A percentile compares a stretch with the other conserved stretches of the same genome.
phyloP scores from a whole-genome alignment of 2,113 vertebrate species.

The Nicator chloris region DNA sequence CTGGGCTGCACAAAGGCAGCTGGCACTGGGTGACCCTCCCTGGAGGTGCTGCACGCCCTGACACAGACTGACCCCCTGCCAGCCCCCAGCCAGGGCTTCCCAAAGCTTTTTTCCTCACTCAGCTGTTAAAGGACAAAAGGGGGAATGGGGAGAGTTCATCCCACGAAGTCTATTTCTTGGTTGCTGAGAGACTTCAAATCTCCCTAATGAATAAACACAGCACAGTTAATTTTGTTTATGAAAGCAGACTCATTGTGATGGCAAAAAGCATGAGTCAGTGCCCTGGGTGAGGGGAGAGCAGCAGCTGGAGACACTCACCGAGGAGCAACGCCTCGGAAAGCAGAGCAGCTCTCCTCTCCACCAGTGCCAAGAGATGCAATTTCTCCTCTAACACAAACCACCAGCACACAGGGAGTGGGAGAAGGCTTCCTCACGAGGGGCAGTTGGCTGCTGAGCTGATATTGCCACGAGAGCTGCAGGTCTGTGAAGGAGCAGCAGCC shows the following conservation, averaged over 20 bases:
- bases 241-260: constrained; percentile 60
- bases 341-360: not conserved
- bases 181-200: constrained; percentile 56
- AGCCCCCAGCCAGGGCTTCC: not conserved
- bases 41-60: not conserved
- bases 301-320: constrained; percentile 56
- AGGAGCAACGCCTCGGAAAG: constrained; percentile 46
- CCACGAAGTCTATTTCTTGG: not conserved
- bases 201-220: constrained; percentile 36
- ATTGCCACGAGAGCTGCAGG: constrained; percentile 7
- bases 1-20: not conserved
- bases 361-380: constrained; percentile 24
- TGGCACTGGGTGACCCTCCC: fast-evolving
- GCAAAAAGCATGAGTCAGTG: constrained; percentile 69
- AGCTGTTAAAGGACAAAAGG: not conserved
- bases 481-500: constrained; percentile 68
- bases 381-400: constrained; percentile 48
- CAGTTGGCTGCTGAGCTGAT: constrained; percentile 64
- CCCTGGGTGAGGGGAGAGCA: not conserved
- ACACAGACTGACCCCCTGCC: not conserved
- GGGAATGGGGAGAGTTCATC: not conserved
- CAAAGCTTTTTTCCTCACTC: not conserved
- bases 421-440: constrained; percentile 56
- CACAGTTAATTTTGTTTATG: constrained; percentile 58
- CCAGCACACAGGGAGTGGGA: not conserved